Percentiles rank a stretch among this genome's conserved stretches.
Conservation (phyloP, 1,140 invertebrate species). For the Vanessa tameamea region DNA sequence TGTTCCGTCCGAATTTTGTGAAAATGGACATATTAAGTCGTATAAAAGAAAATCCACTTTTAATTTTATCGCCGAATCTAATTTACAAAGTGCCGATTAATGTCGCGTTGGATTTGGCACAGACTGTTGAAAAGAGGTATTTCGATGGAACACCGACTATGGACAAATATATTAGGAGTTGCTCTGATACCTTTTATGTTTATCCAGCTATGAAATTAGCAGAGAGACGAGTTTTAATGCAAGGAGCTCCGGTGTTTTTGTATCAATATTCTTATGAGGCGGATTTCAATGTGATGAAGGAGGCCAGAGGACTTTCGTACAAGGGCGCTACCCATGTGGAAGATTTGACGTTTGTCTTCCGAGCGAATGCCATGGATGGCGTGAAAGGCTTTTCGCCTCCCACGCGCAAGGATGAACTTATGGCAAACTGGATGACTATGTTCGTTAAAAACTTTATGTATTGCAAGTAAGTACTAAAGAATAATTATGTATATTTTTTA, state of each 20-base stretch:
- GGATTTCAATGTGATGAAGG: constrained; percentile 49
- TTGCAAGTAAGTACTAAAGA: constrained; percentile 48
- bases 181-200: constrained; percentile 55
- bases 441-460: constrained; percentile 56
- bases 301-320: constrained; percentile 42
- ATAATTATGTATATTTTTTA: not conserved
- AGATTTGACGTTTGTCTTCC: constrained; percentile 64
- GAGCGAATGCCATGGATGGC: constrained; percentile 48
- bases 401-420: constrained; percentile 35
- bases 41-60: constrained; percentile 46
- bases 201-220: constrained; percentile 62
- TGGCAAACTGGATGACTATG: constrained; percentile 53
- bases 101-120: constrained; percentile 36
- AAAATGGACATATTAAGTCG: constrained; percentile 53
- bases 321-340: constrained; percentile 62
- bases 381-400: constrained; percentile 29
- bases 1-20: constrained; percentile 54
- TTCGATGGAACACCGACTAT: constrained; percentile 48
- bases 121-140: constrained; percentile 48
- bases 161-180: constrained; percentile 53
- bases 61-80: constrained; percentile 45
- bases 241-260: constrained; percentile 52
- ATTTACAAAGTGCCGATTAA: constrained; percentile 45
- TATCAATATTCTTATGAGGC: constrained; percentile 60
- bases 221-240: constrained; percentile 37